These are phyloP conservation scores for Hycleus cichorii DNA, from an alignment of 1,140 invertebrate species.

Conservation along the genomic window DNA sequence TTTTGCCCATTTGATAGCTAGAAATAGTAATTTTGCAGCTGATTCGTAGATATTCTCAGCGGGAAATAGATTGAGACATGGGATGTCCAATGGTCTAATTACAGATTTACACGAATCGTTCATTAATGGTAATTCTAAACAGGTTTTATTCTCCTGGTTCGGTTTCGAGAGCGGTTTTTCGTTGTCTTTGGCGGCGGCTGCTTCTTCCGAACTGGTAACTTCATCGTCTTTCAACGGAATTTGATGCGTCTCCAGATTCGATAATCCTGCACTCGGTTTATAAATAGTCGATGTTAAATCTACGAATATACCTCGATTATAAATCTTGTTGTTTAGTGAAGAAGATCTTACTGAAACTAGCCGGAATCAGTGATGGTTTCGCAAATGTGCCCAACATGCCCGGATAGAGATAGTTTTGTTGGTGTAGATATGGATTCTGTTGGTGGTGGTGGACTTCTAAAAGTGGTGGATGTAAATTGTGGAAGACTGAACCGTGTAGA, in stretches of 20 bases:
- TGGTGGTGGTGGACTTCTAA: constrained; percentile 14
- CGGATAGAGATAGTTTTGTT: constrained; percentile 34
- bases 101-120: constrained; percentile 18
- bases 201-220: constrained; percentile 65
- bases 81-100: constrained; percentile 29
- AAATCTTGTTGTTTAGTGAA: neutral
- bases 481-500: constrained; percentile 43
- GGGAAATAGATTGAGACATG: constrained; percentile 41
- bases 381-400: constrained; percentile 27
- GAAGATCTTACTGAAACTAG: constrained; percentile 18
- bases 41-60: constrained; percentile 63
- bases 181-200: constrained; percentile 37
- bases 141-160: constrained; percentile 4
- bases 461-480: constrained; percentile 36
- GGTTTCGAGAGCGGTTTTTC: neutral
- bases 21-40: constrained; percentile 68
- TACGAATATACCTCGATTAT: neutral
- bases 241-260: constrained; percentile 1
- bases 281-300: neutral
- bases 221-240: constrained; percentile 55
- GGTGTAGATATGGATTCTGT: constrained; percentile 30
- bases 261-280: neutral
- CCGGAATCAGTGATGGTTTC: constrained; percentile 25
- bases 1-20: constrained; percentile 69
- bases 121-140: constrained; percentile 33